These are phyloP conservation scores for Gyrodactylus salaris DNA, from an alignment of 1,140 invertebrate genomes.

Conservation along the genomic window DNA sequence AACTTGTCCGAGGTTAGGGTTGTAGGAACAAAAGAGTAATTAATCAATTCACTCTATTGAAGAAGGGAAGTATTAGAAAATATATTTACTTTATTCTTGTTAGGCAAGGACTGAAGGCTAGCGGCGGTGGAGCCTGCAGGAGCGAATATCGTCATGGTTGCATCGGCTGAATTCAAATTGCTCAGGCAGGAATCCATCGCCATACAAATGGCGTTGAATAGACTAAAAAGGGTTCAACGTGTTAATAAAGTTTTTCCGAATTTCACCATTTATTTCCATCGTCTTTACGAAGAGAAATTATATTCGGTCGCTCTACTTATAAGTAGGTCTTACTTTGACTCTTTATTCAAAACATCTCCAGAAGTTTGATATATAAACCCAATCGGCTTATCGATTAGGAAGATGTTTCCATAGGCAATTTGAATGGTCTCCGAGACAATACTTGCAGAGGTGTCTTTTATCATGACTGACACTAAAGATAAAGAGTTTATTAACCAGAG, in stretches of 20 bases:
- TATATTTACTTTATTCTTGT: not conserved
- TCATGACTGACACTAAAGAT: not conserved
- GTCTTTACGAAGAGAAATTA: no score
- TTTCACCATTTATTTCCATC: no score
- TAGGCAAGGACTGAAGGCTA: not conserved
- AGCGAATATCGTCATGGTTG: not conserved
- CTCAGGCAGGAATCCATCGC: not conserved
- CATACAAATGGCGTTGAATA: not conserved
- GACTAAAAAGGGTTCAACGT: no score
- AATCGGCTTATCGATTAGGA: not conserved
- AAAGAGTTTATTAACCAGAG: not conserved
- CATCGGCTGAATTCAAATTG: not conserved
- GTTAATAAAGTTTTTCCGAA: no score
- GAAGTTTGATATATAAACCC: not conserved
- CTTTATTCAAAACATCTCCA: not conserved
- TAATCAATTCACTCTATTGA: not conserved
- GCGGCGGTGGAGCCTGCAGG: not conserved
- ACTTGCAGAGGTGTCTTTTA: not conserved
- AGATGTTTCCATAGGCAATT: not conserved
- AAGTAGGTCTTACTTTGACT: not conserved
- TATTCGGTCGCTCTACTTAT: no score
- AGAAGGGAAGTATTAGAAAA: not conserved
- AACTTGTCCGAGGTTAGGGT: not conserved
- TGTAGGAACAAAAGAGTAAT: not conserved
- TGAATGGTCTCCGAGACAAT: not conserved